These are phyloP conservation scores for Lamprotornis superbus DNA, from an alignment of 2,113 vertebrate species.

Conservation along the genomic window DNA sequence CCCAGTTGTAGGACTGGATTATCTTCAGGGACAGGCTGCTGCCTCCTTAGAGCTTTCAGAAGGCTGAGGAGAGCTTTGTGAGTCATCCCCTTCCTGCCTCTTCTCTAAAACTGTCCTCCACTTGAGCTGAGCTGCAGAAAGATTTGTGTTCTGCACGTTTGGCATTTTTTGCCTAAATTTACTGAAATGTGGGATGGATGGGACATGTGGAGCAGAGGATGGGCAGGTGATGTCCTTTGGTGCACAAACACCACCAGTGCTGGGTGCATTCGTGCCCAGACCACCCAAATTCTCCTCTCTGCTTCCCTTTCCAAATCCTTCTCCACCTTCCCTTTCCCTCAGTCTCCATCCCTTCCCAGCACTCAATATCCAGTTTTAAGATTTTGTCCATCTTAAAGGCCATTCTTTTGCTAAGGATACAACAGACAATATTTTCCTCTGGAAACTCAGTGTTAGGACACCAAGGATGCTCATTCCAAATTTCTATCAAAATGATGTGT, in stretches of 20 bases:
- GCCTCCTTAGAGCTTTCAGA: neutral
- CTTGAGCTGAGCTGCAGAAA: neutral
- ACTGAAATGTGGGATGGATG: neutral
- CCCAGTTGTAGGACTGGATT: neutral
- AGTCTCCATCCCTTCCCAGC: neutral
- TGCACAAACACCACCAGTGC: neutral
- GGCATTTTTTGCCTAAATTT: neutral
- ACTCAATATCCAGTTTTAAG: fast-evolving
- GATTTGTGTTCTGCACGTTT: neutral
- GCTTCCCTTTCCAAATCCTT: neutral
- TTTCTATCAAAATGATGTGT: neutral
- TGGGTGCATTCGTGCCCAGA: fast-evolving
- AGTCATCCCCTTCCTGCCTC: neutral
- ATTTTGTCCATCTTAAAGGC: neutral
- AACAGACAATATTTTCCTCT: neutral
- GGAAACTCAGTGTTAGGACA: neutral
- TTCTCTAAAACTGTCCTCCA: fast-evolving
- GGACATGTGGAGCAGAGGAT: neutral
- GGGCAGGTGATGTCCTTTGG: neutral
- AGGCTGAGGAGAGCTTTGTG: neutral
- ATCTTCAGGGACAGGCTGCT: neutral
- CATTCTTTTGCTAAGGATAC: neutral
- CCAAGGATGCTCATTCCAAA: neutral
- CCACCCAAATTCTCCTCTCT: neutral
- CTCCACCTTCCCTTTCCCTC: neutral